Base-by-base conservation (phyloP, 2,113 vertebrate genomes). In the Sceloporus undulatus region DNA sequence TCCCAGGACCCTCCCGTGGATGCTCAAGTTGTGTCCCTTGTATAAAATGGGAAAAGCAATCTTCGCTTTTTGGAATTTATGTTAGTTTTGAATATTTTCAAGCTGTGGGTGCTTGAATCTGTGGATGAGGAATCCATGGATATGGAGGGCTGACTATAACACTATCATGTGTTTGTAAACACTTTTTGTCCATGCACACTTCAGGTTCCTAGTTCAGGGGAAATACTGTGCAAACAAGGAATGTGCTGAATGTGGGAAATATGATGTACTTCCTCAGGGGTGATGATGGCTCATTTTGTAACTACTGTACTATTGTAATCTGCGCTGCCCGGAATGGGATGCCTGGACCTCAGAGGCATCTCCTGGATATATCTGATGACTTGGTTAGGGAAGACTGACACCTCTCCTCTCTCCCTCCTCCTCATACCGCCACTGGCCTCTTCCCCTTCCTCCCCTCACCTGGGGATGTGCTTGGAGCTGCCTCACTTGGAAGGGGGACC, bases 251-350 rank as follows among this genome's bases (percentile, higher is more conserved):
- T 75, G 38, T 75, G 34, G 8, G 74, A 75, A 8, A 13, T 19
- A 9, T 40, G 34, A 40, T 9, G 14, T 38, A 8, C 27, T 29
- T 27, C 76, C 18, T 62, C 13, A 14, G 11, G 25, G 48, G 54
- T n/a, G 52, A 0, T 29, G 48, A 29, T 27, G 27, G 25, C 4
- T 7, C 77, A 79, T 8, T 52, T 13, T 18, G 0, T 79, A n/a
- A 29, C 4, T 6, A 16, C 27, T 0, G n/a, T 6, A 16, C 27
- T 0, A 21, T 4, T n/a, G 3, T 25, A 21, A 42, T 9, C 42
- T 2, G 42, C 2, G 29, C 40, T 34, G 68, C 9, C 9, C 11
- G 68, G 81, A 25, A 27, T n/a, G 82, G 48, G 29, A 7, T 27
- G 65, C 3, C 11, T 5, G 14, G 27, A 3, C 34, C 3, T 54